Evolutionary conservation across 2,888 invertebrate species (phyloP).

Genomic region (Saturnia pavonia): DNA sequence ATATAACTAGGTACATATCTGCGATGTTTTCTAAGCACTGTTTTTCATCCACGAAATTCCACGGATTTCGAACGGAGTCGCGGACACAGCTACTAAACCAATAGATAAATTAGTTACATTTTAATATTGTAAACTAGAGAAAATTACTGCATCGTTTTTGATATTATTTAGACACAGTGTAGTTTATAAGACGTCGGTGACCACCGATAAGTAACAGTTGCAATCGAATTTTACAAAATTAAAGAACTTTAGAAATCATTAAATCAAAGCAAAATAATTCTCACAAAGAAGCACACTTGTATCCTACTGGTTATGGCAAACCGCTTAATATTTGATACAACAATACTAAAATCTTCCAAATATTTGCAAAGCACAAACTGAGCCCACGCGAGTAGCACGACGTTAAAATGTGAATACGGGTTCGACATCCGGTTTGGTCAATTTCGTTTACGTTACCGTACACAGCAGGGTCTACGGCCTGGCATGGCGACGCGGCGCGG

Average conservation of each 20-base stretch:
- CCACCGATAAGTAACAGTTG: too few species aligned
- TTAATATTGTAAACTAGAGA: too few species aligned
- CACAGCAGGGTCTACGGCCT: background rate
- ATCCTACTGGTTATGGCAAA: background rate
- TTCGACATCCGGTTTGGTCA: conserved; percentile 11
- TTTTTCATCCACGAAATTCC: too few species aligned
- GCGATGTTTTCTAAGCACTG: too few species aligned
- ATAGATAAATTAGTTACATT: too few species aligned
- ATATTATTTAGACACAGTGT: too few species aligned
- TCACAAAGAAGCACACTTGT: background rate
- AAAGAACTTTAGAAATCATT: background rate
- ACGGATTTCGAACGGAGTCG: too few species aligned
- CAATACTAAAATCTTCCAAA: background rate
- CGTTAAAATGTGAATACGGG: background rate
- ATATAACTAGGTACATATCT: too few species aligned
- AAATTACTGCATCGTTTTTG: too few species aligned
- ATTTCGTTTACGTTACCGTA: background rate
- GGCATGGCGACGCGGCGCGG: background rate
- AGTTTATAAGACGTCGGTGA: too few species aligned
- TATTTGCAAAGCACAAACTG: conserved; percentile 9
- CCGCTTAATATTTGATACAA: conserved; percentile 2
- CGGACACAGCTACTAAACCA: too few species aligned
- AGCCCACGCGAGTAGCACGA: background rate
- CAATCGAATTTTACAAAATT: background rate
- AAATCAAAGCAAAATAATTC: background rate